Conservation (phyloP, 1,140 invertebrate species). For the Vanessa atalanta region DNA sequence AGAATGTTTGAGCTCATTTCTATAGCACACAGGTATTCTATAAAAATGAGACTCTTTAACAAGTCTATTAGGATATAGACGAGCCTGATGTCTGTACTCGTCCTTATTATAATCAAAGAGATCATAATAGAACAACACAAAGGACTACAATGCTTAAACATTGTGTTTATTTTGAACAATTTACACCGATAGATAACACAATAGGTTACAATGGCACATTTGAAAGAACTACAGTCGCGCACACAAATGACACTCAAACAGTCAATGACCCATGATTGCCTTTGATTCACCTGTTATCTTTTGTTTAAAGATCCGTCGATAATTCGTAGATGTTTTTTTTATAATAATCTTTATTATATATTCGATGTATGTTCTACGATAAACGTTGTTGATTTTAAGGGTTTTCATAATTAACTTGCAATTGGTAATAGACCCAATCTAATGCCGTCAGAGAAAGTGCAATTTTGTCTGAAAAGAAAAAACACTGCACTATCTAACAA, state of each 20-base stretch:
- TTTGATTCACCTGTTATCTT: conserved; percentile 45
- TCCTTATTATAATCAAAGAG: conserved; percentile 59
- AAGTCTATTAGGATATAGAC: conserved; percentile 11
- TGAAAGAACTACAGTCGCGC: conserved; percentile 62
- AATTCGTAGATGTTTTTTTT: conserved; percentile 38
- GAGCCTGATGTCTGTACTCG: conserved; percentile 20
- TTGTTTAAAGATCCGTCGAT: conserved; percentile 42
- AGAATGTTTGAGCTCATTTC: not conserved
- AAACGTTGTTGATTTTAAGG: not conserved
- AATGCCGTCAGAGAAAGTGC: conserved; percentile 10
- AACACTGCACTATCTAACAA: conserved; percentile 13
- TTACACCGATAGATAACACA: conserved; percentile 63
- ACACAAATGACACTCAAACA: conserved; percentile 55
- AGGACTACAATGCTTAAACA: conserved; percentile 46
- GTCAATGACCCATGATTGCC: conserved; percentile 59
- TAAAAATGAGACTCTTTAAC: conserved; percentile 26
- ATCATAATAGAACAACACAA: conserved; percentile 54
- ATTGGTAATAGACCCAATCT: too few species aligned
- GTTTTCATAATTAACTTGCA: too few species aligned
- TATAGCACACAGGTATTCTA: not conserved
- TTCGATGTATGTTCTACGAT: not conserved
- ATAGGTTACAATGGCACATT: conserved; percentile 66
- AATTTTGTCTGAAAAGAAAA: conserved; percentile 18
- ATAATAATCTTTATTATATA: conserved; percentile 25
- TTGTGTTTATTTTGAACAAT: conserved; percentile 62